Evolutionary conservation across 2,888 invertebrate genomes (phyloP).

Genomic region (Monoplex corrugatus): DNA sequence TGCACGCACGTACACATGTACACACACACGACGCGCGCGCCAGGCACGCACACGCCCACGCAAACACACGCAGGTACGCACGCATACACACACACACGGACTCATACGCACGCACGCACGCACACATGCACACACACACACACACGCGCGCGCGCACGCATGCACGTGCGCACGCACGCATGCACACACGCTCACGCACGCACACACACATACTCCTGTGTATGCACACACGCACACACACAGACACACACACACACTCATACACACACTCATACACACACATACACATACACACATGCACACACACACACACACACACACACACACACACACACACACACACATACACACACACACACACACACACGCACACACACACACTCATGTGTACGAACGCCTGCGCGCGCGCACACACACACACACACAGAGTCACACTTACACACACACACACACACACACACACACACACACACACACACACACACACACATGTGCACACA

Average conservation of each 20-base stretch:
- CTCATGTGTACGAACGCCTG: background rate
- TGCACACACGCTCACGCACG: too few relatives aligned
- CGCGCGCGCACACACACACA: background rate
- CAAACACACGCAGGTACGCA: too few relatives aligned
- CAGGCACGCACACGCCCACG: too few relatives aligned
- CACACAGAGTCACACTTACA: background rate
- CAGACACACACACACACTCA: background rate
- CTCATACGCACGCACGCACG: too few relatives aligned
- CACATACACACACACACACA: conserved; percentile 16
- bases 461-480: background rate
- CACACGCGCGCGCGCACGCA: too few relatives aligned
- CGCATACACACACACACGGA: too few relatives aligned
- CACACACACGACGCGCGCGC: too few relatives aligned
- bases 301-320: background rate
- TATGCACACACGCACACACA: background rate
- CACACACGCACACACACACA: conserved; percentile 1
- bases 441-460: conserved; percentile 7
- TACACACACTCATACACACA: background rate
- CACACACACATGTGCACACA: too few relatives aligned
- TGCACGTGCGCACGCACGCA: too few relatives aligned
- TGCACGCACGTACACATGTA: too few relatives aligned
- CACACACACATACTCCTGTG: too few relatives aligned
- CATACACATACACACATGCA: background rate
- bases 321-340: background rate
- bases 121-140: too few relatives aligned